A percentile compares a stretch with the other conserved stretches of the same genome.
These are phyloP conservation scores for Flexamia atlantica DNA, from an alignment of 2,888 invertebrate genomes.

Conservation along the genomic window DNA sequence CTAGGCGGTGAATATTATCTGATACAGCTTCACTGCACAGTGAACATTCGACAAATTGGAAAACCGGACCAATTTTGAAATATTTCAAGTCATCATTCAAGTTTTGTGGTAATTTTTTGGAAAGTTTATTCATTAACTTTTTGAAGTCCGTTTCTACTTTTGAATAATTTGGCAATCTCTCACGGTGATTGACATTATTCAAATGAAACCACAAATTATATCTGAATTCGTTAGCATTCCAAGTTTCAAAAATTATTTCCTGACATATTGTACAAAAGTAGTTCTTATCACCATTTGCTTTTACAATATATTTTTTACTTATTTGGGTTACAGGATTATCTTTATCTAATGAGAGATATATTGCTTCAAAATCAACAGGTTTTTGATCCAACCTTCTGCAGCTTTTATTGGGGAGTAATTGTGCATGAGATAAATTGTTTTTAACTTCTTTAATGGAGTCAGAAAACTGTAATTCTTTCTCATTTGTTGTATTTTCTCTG, in stretches of 20 bases:
- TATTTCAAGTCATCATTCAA: constrained; percentile 19
- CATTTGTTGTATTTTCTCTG: neutral
- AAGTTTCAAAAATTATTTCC: neutral
- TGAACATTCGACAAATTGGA: constrained; percentile 6
- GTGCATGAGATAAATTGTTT: neutral
- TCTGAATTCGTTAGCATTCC: constrained; percentile 12
- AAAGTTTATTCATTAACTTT: neutral
- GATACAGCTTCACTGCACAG: constrained; percentile 3
- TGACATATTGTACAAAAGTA: constrained; percentile 26
- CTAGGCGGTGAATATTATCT: neutral
- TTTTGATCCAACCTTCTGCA: neutral
- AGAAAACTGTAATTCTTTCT: neutral
- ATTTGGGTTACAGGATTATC: neutral
- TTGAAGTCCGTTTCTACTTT: constrained; percentile 12
- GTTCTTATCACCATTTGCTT: neutral
- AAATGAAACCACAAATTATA: constrained; percentile 7
- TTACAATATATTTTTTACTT: constrained; percentile 20
- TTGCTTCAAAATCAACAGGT: neutral
- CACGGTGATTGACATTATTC: neutral
- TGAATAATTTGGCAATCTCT: constrained; percentile 11
- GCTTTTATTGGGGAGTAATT: neutral
- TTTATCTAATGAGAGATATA: neutral
- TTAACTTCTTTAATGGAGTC: neutral
- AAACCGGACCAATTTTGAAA: constrained; percentile 40
- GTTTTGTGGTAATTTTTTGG: neutral